Evolutionary conservation across 30 jellyfish, hydroid and myxozoan genomes (phyloP).

Genomic region (Pelagia noctiluca): DNA sequence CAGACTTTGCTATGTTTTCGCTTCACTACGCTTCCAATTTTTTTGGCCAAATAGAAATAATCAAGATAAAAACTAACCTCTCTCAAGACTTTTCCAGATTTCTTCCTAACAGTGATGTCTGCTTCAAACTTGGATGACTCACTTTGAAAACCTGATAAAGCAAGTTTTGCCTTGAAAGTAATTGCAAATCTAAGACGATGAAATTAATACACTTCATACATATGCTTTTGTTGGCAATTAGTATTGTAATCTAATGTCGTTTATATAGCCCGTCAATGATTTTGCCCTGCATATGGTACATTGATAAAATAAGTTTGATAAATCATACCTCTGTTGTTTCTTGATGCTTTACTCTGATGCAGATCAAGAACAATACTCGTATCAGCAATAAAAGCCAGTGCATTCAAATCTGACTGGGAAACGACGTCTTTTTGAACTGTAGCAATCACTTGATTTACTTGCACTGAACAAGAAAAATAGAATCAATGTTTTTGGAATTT

Average conservation of each 20-base stretch:
- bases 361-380: neutral
- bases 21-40: too few species aligned
- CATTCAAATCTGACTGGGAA: neutral
- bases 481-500: neutral
- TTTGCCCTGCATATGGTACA: neutral
- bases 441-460: neutral
- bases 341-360: neutral
- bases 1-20: too few species aligned
- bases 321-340: neutral
- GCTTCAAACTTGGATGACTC: slow-evolving; percentile 13
- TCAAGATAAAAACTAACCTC: slow-evolving; percentile 46
- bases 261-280: too few species aligned
- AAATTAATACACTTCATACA: too few species aligned
- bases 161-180: neutral
- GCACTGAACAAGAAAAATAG: neutral
- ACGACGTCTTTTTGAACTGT: slow-evolving; percentile 4
- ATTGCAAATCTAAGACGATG: neutral
- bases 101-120: slow-evolving; percentile 50
- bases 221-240: neutral
- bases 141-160: neutral
- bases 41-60: too few species aligned
- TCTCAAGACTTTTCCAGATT: slow-evolving; percentile 72
- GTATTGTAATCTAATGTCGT: neutral
- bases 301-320: neutral
- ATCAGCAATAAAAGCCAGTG: neutral